Evolutionary conservation across 2,797 vertebrate species (phyloP).

Genomic region (Anguilla marmorata): DNA sequence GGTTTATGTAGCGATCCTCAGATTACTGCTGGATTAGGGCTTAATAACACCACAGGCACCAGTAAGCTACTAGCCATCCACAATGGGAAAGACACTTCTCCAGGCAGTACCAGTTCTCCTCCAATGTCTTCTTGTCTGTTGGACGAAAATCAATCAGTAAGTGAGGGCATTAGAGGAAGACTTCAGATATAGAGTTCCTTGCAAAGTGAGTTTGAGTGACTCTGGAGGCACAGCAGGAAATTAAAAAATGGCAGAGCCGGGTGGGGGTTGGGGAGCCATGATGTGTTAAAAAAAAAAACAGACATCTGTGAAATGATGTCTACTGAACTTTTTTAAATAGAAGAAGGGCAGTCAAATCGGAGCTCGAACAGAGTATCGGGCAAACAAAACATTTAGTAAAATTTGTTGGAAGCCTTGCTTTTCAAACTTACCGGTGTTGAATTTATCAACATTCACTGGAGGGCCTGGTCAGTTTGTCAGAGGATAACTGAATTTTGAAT

Average conservation of each 20-base stretch:
- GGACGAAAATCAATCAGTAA: not conserved
- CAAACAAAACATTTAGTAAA: not conserved
- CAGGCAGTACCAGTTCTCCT: not conserved
- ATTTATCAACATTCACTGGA: not conserved
- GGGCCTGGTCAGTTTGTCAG: not conserved
- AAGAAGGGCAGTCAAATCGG: not conserved
- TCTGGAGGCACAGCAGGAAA: not conserved
- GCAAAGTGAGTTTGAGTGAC: not conserved
- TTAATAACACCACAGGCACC: not conserved
- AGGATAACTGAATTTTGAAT: too few species aligned
- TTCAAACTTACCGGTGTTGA: not conserved
- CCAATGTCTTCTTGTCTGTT: not conserved
- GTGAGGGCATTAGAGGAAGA: not conserved
- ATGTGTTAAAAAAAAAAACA: not conserved
- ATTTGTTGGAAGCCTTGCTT: not conserved
- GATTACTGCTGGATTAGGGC: not conserved
- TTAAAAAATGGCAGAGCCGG: not conserved
- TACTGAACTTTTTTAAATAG: not conserved
- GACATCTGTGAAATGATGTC: not conserved
- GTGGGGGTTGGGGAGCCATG: too few species aligned
- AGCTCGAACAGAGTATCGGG: not conserved
- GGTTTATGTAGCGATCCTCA: not conserved
- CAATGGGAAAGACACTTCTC: not conserved
- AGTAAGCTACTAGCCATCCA: not conserved
- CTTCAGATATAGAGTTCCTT: not conserved